A percentile compares a stretch with the other conserved stretches of the same genome.
These are phyloP conservation scores for Cirrhinus molitorella DNA, from an alignment of 2,797 vertebrate species.

Conservation along the genomic window DNA sequence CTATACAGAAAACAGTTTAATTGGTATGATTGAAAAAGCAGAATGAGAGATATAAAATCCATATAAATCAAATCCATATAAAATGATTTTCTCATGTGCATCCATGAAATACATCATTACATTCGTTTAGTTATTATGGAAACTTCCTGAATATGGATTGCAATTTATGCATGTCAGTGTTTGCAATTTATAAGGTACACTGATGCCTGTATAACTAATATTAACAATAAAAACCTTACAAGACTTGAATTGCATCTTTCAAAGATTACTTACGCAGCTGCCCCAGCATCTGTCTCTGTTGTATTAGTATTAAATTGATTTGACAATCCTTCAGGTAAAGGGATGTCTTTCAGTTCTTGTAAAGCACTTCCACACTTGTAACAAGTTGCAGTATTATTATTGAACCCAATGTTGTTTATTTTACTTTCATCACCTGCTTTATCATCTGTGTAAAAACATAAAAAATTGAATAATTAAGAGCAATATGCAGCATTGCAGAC, in stretches of 20 bases:
- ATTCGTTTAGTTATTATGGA: not conserved
- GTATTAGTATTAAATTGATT: not conserved
- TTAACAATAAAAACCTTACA: not conserved
- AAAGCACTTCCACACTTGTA: constrained; percentile 48
- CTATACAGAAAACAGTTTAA: not conserved
- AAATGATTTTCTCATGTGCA: not conserved
- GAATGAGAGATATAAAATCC: too few species aligned
- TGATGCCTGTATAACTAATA: not conserved
- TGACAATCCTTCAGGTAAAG: not conserved
- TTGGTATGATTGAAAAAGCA: too few species aligned
- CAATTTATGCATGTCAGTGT: not conserved
- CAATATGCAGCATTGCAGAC: not conserved
- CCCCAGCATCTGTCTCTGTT: accelerated
- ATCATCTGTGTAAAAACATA: not conserved
- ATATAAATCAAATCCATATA: too few species aligned
- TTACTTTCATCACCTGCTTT: not conserved
- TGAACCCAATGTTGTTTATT: not conserved
- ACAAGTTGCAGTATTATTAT: accelerated
- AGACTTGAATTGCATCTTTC: not conserved
- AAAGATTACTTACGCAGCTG: constrained; percentile 22
- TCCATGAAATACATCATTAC: too few species aligned
- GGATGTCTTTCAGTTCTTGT: accelerated
- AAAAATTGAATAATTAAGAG: not conserved
- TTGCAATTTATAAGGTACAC: not conserved
- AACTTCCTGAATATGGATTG: not conserved